Evolutionary conservation across 2,797 vertebrate genomes (phyloP).

Genomic region (Acipenser oxyrinchus): DNA sequence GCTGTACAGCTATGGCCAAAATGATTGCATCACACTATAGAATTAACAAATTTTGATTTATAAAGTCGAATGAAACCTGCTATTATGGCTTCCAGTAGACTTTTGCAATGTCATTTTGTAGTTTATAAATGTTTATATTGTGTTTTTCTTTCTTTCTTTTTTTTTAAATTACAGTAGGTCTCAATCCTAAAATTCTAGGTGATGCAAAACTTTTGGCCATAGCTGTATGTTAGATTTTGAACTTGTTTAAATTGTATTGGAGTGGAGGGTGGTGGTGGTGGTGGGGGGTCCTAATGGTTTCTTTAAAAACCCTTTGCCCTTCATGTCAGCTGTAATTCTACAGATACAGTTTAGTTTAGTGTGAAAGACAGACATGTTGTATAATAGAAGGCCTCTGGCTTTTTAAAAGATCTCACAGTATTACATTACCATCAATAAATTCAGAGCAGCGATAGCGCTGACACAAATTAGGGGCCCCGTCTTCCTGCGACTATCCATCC

Average conservation of each 20-base stretch:
- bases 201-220: no score
- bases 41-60: no score
- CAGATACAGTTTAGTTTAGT: conserved; percentile 54
- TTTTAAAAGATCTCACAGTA: conserved; percentile 56
- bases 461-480: conserved; percentile 56
- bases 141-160: no score
- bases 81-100: no score
- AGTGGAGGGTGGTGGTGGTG: conserved; percentile 7
- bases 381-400: conserved; percentile 44
- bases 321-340: conserved; percentile 53
- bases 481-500: conserved; percentile 28
- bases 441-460: conserved; percentile 49
- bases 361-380: conserved; percentile 60
- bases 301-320: conserved; percentile 59
- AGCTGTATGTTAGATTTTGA: conserved; percentile 9
- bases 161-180: no score
- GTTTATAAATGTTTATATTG: no score
- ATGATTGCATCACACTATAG: no score
- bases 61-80: no score
- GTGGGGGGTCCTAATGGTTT: conserved; percentile 38
- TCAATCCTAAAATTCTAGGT: no score
- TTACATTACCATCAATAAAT: conserved; percentile 65
- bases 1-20: no score
- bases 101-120: no score
- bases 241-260: conserved; percentile 35